Evolutionary conservation across 2,797 vertebrate species (phyloP), one percentile per base, ranked within the genome.

Genomic region (Enteromius radiatus): DNA sequence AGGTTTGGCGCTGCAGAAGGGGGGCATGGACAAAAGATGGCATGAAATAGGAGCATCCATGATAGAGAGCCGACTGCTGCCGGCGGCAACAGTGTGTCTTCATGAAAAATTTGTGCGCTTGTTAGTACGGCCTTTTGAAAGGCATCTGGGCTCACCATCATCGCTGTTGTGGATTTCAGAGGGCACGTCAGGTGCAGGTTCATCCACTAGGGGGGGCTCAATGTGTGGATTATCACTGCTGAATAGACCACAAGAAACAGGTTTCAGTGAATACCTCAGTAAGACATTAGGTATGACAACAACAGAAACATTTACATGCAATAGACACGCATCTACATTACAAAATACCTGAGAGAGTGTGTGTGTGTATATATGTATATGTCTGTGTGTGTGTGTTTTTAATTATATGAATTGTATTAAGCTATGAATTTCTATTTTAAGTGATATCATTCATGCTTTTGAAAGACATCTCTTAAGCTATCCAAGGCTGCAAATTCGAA

Each of bases 171-270:
- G 96, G 90, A 93, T 93, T n/a, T 96, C 96, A 1, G 95, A 89
- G 0, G 95, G 88, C 0, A 95, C 91, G 7, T 98, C 97, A 80
- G 96, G 96, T 26, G 94, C 94, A 0, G 96, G 95, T 84, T 97
- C 97, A 78, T 98, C 97, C 78, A 96, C 90, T 0, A 96, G 95
- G 84, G 95, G 96, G 85, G 97, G 95, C 90, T 99, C 98, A 84
- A 96, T 96, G 0, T 98, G 97, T 73, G 96, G 95, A 81, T 95
- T 97, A 90, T 99, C 97, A 84, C 98, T 99, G 82, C 19, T 19
- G 49, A 47, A 77, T 21, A 10, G 61, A 76, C 52, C 65, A 45
- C n/a, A 78, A 71, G 38, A 81, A 38, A 76, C 17, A 41, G 11
- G 12, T 49, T 74, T 10, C 38, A 31, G 67, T 78, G 11, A 17